phyloP scores from a whole-genome alignment of 2,113 vertebrate species.

The Mirza zaza region DNA sequence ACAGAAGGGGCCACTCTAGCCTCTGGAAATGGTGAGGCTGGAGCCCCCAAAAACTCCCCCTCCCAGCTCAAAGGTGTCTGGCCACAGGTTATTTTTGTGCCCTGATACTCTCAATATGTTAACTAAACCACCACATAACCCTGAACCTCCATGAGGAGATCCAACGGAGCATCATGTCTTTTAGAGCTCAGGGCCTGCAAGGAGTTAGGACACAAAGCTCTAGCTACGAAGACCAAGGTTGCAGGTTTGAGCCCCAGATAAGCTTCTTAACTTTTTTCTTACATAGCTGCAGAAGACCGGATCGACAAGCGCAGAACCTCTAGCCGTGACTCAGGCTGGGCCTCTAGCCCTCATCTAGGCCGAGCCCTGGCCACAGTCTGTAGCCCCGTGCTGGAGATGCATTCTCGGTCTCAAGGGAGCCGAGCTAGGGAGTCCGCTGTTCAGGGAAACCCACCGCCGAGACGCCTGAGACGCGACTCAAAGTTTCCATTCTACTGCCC shows the following conservation, averaged over 20 bases:
- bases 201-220: neutral
- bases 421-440: neutral
- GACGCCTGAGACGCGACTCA: slow-evolving; percentile 53
- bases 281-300: neutral
- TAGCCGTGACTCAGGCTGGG: neutral
- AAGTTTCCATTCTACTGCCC: slow-evolving; percentile 68
- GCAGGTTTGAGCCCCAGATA: neutral
- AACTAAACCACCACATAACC: slow-evolving; percentile 41
- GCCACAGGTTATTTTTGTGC: slow-evolving; percentile 57
- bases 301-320: neutral
- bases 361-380: neutral
- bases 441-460: slow-evolving; percentile 60
- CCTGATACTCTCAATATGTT: slow-evolving; percentile 41
- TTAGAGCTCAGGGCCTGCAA: neutral
- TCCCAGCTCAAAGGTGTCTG: slow-evolving; percentile 28
- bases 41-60: neutral
- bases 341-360: neutral
- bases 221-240: neutral
- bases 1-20: neutral
- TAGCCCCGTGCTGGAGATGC: neutral
- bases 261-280: neutral
- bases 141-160: slow-evolving; percentile 14
- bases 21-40: slow-evolving; percentile 36
- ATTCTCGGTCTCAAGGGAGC: slow-evolving; percentile 29
- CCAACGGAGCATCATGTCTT: neutral